phyloP scores from a whole-genome alignment of 64 coral and sea anemone species.

The Catalaphyllia jardinei region DNA sequence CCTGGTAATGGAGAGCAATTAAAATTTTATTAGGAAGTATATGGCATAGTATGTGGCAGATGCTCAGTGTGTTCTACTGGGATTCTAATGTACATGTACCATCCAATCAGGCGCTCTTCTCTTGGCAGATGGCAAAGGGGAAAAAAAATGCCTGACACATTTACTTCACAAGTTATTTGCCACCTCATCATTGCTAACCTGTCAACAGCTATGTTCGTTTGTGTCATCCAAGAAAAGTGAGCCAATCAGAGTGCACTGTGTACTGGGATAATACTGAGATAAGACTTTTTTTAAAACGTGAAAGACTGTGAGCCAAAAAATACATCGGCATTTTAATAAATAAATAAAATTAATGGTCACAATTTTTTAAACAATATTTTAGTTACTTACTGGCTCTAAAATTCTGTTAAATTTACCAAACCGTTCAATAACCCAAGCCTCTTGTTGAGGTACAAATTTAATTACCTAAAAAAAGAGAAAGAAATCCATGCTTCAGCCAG shows the following conservation, averaged over 20 bases:
- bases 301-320: neutral
- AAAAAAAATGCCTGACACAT: no score
- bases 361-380: neutral
- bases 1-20: conserved; percentile 20
- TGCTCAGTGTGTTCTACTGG: no score
- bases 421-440: conserved; percentile 91
- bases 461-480: conserved; percentile 67
- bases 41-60: no score
- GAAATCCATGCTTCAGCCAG: neutral
- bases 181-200: no score
- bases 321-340: neutral
- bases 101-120: no score
- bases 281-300: neutral
- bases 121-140: no score
- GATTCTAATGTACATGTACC: no score
- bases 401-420: conserved; percentile 91
- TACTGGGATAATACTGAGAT: neutral
- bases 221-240: no score
- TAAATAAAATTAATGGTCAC: neutral
- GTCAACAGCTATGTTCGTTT: no score
- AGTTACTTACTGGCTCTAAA: conserved; percentile 78
- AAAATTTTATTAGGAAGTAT: no score
- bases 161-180: no score
- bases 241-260: neutral
- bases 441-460: conserved; percentile 97